Base-by-base conservation (phyloP, 2,888 invertebrate genomes). In the Agonopterix subpropinquella region DNA sequence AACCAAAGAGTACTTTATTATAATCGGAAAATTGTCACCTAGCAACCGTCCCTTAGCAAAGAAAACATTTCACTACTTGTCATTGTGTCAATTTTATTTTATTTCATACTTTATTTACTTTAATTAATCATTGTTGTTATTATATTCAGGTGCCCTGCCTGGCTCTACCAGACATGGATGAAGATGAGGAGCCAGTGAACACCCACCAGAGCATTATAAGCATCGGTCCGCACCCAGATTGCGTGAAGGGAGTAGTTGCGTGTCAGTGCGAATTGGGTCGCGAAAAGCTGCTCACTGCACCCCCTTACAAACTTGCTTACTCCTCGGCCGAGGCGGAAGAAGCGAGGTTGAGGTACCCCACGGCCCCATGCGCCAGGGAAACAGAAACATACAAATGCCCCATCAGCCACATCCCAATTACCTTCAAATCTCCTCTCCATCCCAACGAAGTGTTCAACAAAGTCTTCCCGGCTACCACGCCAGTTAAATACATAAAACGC, bases 231-330 rank as follows among this genome's bases (percentile, higher is more conserved):
- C 28, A 39, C 8, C n/a, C 37, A 10, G 52, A 52, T 15, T 47
- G 49, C 45, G 35, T 39, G 11, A 52, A 47, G 42, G 49, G 42
- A 54, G 74, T 70, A 44, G 69, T 67, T 18, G 70, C 70, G 49
- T 86, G 86, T 55, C 88, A 88, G 54, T 88, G 88, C 53, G 85
- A 84, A 57, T 55, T 88, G 55, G 88, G 88, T 51, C 80, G 84
- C 52, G 85, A 88, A 53, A 87, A 86, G 58, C 54, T 88, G 50
- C 70, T 86, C 1, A 84, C 86, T 18, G 88, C 88, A 36, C 87
- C 88, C 43, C 78, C 84, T 37, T 79, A 80, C 58, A 77, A 71
- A 53, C 76, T 70, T 53, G 70, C 67, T 4, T n/a, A n/a, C n/a
- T 47, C 63, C n/a, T 52, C 59, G 5, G 61, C 64, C 8, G 54